Conservation (phyloP, 2,113 vertebrate genomes). For the Phalacrocorax aristotelis region DNA sequence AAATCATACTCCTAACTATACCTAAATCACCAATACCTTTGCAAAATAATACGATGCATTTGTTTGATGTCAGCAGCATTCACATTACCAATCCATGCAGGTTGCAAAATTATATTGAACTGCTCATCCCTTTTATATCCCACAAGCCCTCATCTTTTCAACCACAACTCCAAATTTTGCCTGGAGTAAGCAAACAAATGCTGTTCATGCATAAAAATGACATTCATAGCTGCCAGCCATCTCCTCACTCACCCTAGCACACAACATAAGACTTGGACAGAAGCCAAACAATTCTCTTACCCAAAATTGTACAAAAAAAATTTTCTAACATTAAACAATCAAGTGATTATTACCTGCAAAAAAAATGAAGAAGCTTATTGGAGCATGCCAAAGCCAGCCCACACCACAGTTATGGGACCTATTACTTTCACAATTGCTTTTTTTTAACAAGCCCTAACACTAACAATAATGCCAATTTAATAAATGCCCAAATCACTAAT, state of each 20-base stretch:
- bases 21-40: background rate
- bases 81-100: background rate
- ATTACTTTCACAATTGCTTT: background rate
- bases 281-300: background rate
- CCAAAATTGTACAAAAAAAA: background rate
- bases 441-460: background rate
- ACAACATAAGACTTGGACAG: rapidly evolving
- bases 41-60: background rate
- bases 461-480: background rate
- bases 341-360: background rate
- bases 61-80: background rate
- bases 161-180: background rate
- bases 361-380: background rate
- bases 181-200: background rate
- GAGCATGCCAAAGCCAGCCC: background rate
- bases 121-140: background rate
- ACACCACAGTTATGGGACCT: background rate
- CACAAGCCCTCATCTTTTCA: background rate
- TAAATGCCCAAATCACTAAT: background rate
- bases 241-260: background rate
- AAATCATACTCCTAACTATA: background rate
- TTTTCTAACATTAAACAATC: background rate
- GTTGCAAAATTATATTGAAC: background rate
- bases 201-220: background rate
- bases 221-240: background rate